Base-by-base conservation (phyloP, 2,888 invertebrate genomes). In the Leptopilina drosophilae region DNA sequence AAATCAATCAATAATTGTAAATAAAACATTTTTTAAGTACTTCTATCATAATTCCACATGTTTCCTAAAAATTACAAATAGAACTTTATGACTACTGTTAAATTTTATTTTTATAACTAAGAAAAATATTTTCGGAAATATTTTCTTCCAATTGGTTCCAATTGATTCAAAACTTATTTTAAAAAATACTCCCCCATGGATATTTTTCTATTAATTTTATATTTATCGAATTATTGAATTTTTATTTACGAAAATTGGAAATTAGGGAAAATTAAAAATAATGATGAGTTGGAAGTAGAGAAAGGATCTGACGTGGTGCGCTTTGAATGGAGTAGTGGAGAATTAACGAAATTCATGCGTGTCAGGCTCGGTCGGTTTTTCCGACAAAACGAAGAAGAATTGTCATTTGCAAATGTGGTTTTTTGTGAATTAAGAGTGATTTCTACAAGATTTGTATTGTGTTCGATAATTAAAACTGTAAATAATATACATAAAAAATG, bases 401-500 rank as follows among this genome's bases (percentile, higher is more conserved):
- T 33, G 53, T 73, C 56, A 14, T 73, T 20, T 26, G 73, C 73
- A 73, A 73, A 73, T 73, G 73, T 56, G 14, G 56, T 53, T 69
- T 9, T 46, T 53, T 53, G 20, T 20, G 26, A 69, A 69, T 56
- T 56, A 8, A 15, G 42, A 73, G 73, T 73, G n/a, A 33, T 40
- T 53, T 69, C 26, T n/a, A 14, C 15, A 53, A 73, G 7, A 73
- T 56, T 26, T n/a, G 7, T 53, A 9, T 26, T 49, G 53, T 69
- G 69, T 69, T 53, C 20, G 14, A 73, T 11, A 40, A 73, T 33
- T 56, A 26, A 12, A 65, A 77, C 20, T 14, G 53, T 46, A 53
- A 65, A 46, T 77, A 14, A 49, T n/a, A 76, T 59, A 81, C 64
- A 56, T 76, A 73, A 85, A 95, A 93, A 91, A 99, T 99, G 99